Evolutionary conservation across 1,140 invertebrate genomes (phyloP).

Genomic region (Lerema accius): DNA sequence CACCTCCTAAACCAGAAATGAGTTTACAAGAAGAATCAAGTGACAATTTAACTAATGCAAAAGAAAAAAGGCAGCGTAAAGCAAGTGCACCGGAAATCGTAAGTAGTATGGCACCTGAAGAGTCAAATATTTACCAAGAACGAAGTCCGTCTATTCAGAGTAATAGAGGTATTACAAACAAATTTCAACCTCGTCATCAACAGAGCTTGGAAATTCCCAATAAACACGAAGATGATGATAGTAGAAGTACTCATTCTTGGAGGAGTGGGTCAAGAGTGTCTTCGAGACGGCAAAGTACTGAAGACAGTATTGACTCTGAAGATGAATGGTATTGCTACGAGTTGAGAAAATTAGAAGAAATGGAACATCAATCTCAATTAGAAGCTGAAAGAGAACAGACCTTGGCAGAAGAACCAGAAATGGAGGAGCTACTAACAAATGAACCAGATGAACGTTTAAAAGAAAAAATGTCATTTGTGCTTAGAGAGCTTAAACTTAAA

Average conservation of each 20-base stretch:
- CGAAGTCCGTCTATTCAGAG: conserved; percentile 86
- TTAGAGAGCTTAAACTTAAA: conserved; percentile 88
- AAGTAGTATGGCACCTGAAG: conserved; percentile 66
- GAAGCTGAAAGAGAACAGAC: conserved; percentile 85
- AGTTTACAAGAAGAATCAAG: conserved; percentile 63
- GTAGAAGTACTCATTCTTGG: conserved; percentile 92
- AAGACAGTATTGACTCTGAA: conserved; percentile 96
- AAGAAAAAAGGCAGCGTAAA: conserved; percentile 65
- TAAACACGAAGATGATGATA: conserved; percentile 92
- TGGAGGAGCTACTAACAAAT: conserved; percentile 67
- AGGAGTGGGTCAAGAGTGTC: conserved; percentile 93
- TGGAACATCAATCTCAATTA: conserved; percentile 89
- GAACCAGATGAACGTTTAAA: conserved; percentile 88
- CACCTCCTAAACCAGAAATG: conserved; percentile 77
- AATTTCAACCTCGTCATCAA: conserved; percentile 87
- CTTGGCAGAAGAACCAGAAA: conserved; percentile 84
- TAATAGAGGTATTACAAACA: conserved; percentile 81
- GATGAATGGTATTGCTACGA: conserved; percentile 97
- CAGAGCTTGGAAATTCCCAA: conserved; percentile 91
- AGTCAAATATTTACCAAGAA: conserved; percentile 81
- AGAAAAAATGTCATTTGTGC: conserved; percentile 89
- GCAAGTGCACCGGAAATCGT: conserved; percentile 74
- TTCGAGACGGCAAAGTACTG: conserved; percentile 94
- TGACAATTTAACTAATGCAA: conserved; percentile 53
- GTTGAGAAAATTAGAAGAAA: conserved; percentile 91